These are phyloP conservation scores for Caenorhabditis drosophilae DNA, from an alignment of 2,888 invertebrate genomes.

Conservation along the genomic window DNA sequence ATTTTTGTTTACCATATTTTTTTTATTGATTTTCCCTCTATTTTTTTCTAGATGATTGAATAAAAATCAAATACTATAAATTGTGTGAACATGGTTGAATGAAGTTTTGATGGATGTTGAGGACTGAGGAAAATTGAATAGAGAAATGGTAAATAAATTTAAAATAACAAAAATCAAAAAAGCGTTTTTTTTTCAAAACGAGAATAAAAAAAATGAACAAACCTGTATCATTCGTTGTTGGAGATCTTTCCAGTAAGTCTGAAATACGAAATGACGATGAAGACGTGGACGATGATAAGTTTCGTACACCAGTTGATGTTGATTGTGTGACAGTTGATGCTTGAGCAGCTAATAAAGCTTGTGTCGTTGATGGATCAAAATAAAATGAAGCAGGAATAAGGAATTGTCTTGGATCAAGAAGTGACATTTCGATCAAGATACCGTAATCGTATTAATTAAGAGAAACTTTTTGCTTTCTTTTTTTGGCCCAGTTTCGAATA, in stretches of 20 bases:
- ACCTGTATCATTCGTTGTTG: slow-evolving; percentile 33
- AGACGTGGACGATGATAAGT: slow-evolving; percentile 26
- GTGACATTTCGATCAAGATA: slow-evolving; percentile 42
- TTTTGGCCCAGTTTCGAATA: too few species aligned
- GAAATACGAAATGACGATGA: slow-evolving; percentile 46
- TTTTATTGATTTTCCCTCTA: too few species aligned
- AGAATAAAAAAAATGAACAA: slow-evolving; percentile 5
- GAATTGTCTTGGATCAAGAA: slow-evolving; percentile 46
- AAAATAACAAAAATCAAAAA: too few species aligned
- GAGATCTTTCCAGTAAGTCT: slow-evolving; percentile 41
- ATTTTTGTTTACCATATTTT: too few species aligned
- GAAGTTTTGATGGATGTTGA: too few species aligned
- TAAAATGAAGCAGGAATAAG: slow-evolving; percentile 43
- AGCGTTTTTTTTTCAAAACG: not conserved
- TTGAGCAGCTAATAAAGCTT: slow-evolving; percentile 28
- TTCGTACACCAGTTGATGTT: slow-evolving; percentile 21
- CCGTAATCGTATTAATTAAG: slow-evolving; percentile 5
- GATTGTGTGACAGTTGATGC: slow-evolving; percentile 17
- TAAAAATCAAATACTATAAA: too few species aligned
- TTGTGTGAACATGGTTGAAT: too few species aligned
- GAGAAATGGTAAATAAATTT: too few species aligned
- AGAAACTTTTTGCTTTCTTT: too few species aligned
- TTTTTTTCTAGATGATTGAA: too few species aligned
- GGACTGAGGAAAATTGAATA: too few species aligned
- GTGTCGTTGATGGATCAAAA: slow-evolving; percentile 37